Base-by-base conservation (phyloP, 2,797 vertebrate genomes). In the Squalus acanthias region DNA sequence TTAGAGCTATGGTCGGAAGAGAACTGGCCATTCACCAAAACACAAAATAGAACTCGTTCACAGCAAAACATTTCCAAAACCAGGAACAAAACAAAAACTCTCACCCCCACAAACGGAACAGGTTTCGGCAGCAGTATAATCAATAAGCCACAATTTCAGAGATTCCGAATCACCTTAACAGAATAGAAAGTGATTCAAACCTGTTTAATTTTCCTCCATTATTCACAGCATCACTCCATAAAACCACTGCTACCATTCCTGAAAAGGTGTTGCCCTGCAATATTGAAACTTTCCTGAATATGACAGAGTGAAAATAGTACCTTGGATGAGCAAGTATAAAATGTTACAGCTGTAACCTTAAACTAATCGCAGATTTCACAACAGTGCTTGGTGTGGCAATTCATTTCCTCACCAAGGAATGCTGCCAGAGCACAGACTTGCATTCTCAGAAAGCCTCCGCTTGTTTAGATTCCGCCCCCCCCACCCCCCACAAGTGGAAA, bases 311-410 rank as follows among this genome's bases (percentile, higher is more conserved):
- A 9, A 94, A 94, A 46, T 24, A 93, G 29, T 91, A 33, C 24
- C 6, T 39, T 69, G n/a, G 65, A 50, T 70, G n/a, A 94, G 39
- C n/a, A 95, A 69, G 67, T 46, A 95, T 26, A 46, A 95, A 95
- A 50, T 67, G n/a, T 92, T 65, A 92, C 60, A 1, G 33, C 57
- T 65, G 57, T 20, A 92, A 92, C 26, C 29, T 29, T 50, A 95
- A 95, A 95, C 5, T 67, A 65, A 91, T 39, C 67, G 29, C 91
- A 89, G 53, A 39, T 94, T 94, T 69, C 65, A 94, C n/a, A 95
- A 95, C 24, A 46, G 24, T 12, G 46, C 60, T n/a, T 24, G 93
- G 46, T 95, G 93, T 50, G 8, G 46, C 67, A 95, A 95, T 72
- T 50, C 46, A 95, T 22, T 72, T 95, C 92, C 65, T 69, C 93